Evolutionary conservation across 2,797 vertebrate genomes (phyloP).

Genomic region (Taeniopygia guttata): DNA sequence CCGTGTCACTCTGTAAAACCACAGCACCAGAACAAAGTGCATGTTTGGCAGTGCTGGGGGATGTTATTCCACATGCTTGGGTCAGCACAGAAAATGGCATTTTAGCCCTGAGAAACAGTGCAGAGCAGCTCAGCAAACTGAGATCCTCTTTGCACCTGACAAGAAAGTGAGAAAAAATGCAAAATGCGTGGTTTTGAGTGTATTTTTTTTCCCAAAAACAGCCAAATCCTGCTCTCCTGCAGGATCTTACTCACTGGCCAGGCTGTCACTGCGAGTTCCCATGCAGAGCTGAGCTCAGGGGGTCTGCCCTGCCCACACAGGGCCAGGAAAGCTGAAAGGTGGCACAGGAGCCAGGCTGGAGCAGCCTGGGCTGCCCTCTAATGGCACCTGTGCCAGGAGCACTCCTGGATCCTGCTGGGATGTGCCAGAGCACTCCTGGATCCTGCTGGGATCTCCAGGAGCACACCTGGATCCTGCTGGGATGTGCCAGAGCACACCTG

Average conservation of each 20-base stretch:
- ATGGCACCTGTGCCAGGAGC: neutral
- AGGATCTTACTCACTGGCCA: neutral
- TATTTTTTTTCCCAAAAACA: neutral
- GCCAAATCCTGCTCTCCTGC: neutral
- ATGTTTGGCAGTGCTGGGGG: neutral
- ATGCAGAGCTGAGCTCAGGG: neutral
- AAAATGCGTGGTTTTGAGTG: neutral
- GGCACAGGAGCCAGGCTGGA: slow-evolving; percentile 10
- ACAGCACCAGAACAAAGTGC: accelerated
- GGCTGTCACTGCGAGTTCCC: neutral
- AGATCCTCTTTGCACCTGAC: neutral
- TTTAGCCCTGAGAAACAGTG: neutral
- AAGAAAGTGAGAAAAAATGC: neutral
- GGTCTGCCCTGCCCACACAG: slow-evolving; percentile 70
- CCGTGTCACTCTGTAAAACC: neutral
- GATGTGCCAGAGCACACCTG: too few species aligned
- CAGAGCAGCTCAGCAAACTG: neutral
- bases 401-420: too few species aligned
- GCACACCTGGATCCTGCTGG: too few species aligned
- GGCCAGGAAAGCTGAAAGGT: slow-evolving; percentile 61
- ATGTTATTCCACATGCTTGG: neutral
- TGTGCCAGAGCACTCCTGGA: too few species aligned
- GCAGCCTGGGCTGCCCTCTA: slow-evolving; percentile 71
- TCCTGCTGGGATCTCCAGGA: too few species aligned
- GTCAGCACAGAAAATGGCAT: neutral